Percentiles rank a stretch among this genome's conserved stretches.
Evolutionary conservation across 2,888 invertebrate species (phyloP).

Genomic region (Conomelus anceps): DNA sequence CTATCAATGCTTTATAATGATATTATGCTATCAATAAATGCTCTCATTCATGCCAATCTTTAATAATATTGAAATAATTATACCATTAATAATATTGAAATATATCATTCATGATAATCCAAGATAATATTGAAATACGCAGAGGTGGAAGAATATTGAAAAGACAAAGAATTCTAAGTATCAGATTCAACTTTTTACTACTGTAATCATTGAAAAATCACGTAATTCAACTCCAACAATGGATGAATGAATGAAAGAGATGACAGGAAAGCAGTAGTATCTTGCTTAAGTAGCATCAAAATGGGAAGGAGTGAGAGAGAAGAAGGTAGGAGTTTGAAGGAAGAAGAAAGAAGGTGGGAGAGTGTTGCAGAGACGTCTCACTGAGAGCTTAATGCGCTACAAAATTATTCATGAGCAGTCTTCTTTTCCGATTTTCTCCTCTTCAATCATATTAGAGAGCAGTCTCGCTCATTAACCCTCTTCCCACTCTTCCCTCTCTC

Average conservation of each 20-base stretch:
- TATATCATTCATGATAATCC: too few relatives aligned
- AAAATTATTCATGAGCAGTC: background rate
- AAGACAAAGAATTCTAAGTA: background rate
- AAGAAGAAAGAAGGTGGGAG: too few relatives aligned
- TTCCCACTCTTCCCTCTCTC: background rate
- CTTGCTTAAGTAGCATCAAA: background rate
- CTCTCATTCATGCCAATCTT: too few relatives aligned
- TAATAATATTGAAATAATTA: too few relatives aligned
- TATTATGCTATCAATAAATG: too few relatives aligned
- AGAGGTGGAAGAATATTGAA: too few relatives aligned
- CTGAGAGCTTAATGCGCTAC: background rate
- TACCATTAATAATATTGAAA: too few relatives aligned
- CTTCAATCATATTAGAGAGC: background rate
- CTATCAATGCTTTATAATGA: too few relatives aligned
- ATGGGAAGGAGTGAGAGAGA: background rate
- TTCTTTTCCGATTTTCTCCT: background rate
- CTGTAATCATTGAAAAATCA: background rate
- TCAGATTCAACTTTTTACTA: background rate
- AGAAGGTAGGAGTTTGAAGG: background rate
- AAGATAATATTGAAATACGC: too few relatives aligned
- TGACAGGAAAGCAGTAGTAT: too few relatives aligned
- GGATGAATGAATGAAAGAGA: background rate
- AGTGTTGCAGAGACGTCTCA: background rate
- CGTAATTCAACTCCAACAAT: background rate
- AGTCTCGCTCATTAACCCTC: background rate